phyloP scores from a whole-genome alignment of 2,113 vertebrate species.

The Scomber colias region DNA sequence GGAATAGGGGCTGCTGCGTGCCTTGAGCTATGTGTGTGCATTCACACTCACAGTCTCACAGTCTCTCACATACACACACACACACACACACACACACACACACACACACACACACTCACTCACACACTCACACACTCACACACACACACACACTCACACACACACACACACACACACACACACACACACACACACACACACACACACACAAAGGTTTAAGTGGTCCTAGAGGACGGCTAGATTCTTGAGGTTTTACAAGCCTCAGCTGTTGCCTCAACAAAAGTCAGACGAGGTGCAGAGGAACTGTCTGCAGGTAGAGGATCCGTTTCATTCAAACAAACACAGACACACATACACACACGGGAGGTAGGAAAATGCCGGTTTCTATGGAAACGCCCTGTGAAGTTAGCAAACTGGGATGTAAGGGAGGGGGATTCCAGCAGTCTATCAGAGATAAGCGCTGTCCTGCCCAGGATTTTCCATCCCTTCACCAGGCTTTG shows the following conservation, averaged over 20 bases:
- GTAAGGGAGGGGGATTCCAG: constrained; percentile 3
- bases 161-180: no score
- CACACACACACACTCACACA: neutral
- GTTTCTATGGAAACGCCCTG: constrained; percentile 61
- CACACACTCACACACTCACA: neutral
- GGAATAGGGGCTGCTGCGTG: constrained; percentile 26
- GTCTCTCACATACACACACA: no score
- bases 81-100: neutral
- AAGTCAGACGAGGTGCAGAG: constrained; percentile 30
- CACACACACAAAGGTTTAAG: constrained; percentile 4
- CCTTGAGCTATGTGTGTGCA: constrained; percentile 36
- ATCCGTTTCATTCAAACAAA: constrained; percentile 17
- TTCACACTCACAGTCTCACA: no score
- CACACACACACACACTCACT: no score
- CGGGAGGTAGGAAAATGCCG: constrained; percentile 1
- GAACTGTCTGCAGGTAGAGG: constrained; percentile 28
- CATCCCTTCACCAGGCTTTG: constrained; percentile 57
- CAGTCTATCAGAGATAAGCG: constrained; percentile 59
- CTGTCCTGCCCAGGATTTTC: constrained; percentile 59
- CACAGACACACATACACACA: neutral
- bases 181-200: neutral
- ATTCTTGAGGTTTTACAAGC: constrained; percentile 19
- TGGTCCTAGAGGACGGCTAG: constrained; percentile 6
- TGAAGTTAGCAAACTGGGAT: constrained; percentile 64
- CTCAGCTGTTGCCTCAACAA: constrained; percentile 34